These are phyloP conservation scores for Andrena marginata DNA, from an alignment of 2,888 invertebrate genomes.

Conservation along the genomic window DNA sequence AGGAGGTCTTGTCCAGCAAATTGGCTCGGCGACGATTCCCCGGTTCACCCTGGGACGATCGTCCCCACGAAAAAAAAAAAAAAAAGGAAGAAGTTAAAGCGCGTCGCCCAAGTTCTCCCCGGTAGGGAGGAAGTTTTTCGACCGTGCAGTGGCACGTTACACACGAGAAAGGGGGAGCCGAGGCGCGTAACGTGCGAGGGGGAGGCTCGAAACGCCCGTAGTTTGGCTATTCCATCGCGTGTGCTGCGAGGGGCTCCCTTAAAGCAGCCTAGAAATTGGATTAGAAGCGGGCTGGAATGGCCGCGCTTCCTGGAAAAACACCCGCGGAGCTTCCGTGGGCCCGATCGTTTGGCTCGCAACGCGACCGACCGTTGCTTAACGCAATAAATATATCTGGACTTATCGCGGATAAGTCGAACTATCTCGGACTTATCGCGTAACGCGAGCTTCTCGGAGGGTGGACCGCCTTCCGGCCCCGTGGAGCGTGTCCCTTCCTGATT, in stretches of 20 bases:
- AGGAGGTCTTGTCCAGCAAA: slow-evolving; percentile 28
- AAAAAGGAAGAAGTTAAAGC: slow-evolving; percentile 14
- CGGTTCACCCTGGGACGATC: slow-evolving; percentile 16
- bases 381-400: slow-evolving; percentile 25
- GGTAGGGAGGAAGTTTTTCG: slow-evolving; percentile 34
- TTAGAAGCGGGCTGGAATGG: slow-evolving; percentile 38
- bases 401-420: too few relatives aligned
- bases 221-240: slow-evolving; percentile 58
- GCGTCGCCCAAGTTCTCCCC: slow-evolving; percentile 39
- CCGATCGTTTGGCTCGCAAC: slow-evolving; percentile 38
- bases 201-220: slow-evolving; percentile 29
- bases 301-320: slow-evolving; percentile 47
- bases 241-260: slow-evolving; percentile 43
- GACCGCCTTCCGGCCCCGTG: background rate
- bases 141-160: slow-evolving; percentile 19
- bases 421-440: background rate
- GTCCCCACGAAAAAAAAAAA: background rate
- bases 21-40: slow-evolving; percentile 33
- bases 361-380: slow-evolving; percentile 14
- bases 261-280: slow-evolving; percentile 58
- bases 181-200: slow-evolving; percentile 38
- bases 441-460: background rate
- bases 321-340: slow-evolving; percentile 24
- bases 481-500: background rate
- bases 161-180: slow-evolving; percentile 24